These are phyloP conservation scores for Agrilus cyanescens DNA, from an alignment of 2,888 invertebrate species.

Conservation along the genomic window DNA sequence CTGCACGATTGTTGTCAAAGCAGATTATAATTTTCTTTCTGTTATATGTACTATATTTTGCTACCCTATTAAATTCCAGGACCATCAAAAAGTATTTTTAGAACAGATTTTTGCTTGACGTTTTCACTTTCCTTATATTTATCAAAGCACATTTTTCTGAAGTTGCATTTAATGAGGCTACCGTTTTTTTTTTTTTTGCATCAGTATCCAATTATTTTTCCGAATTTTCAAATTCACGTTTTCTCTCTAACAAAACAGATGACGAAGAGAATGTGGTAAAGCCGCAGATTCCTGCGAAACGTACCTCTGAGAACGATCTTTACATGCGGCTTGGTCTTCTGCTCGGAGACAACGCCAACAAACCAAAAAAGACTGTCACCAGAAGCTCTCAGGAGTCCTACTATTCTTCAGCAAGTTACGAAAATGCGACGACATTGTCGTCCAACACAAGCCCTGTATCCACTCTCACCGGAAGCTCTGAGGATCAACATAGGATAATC, in stretches of 20 bases:
- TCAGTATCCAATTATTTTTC: not conserved
- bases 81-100: too few species aligned
- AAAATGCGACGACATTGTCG: constrained; percentile 52
- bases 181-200: not conserved
- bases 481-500: constrained; percentile 42
- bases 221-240: not conserved
- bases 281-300: constrained; percentile 37
- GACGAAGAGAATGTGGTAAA: constrained; percentile 62
- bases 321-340: constrained; percentile 75
- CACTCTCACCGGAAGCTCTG: constrained; percentile 76
- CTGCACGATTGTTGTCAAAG: too few species aligned
- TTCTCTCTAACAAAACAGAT: constrained; percentile 38
- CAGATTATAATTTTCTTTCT: too few species aligned
- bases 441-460: constrained; percentile 84
- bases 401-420: constrained; percentile 43
- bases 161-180: too few species aligned
- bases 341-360: constrained; percentile 56
- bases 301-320: constrained; percentile 61
- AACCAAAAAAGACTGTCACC: constrained; percentile 25
- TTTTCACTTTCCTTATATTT: too few species aligned
- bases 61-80: too few species aligned
- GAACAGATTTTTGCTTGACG: too few species aligned
- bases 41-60: too few species aligned
- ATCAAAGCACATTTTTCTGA: too few species aligned
- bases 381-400: constrained; percentile 38